phyloP scores from a whole-genome alignment of 2,888 invertebrate genomes.

The Drosophila buzzatii region DNA sequence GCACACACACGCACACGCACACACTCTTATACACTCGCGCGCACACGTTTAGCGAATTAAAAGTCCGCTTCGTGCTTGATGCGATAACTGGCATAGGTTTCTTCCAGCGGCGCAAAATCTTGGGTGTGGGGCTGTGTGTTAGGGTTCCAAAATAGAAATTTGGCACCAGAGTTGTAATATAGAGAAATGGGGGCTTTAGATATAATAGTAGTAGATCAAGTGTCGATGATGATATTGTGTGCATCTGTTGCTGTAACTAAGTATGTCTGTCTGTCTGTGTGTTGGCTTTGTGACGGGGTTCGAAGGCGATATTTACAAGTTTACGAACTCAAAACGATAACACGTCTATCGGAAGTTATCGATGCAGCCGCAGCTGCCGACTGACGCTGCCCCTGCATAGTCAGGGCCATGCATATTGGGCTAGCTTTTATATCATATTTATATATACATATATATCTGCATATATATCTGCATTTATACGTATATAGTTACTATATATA shows the following conservation, averaged over 20 bases:
- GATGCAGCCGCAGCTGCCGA: slow-evolving; percentile 15
- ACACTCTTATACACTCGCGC: slow-evolving; percentile 10
- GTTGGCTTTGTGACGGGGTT: slow-evolving; percentile 33
- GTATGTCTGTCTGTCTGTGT: slow-evolving; percentile 31
- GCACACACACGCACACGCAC: slow-evolving; percentile 11
- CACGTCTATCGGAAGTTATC: slow-evolving; percentile 50
- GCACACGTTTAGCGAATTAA: slow-evolving; percentile 53
- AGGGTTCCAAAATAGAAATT: slow-evolving; percentile 60
- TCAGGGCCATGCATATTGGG: slow-evolving; percentile 45
- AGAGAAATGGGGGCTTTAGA: slow-evolving; percentile 49
- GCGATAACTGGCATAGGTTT: slow-evolving; percentile 83
- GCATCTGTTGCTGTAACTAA: slow-evolving; percentile 25
- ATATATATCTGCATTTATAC: slow-evolving; percentile 45
- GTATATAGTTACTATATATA: slow-evolving; percentile 60
- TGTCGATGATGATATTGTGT: slow-evolving; percentile 29
- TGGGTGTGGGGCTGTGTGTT: slow-evolving; percentile 75
- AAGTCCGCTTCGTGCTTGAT: slow-evolving; percentile 83
- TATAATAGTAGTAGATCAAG: slow-evolving; percentile 40
- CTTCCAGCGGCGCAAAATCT: slow-evolving; percentile 83
- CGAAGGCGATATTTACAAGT: slow-evolving; percentile 69
- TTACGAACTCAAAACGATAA: slow-evolving; percentile 76
- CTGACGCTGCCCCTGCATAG: slow-evolving; percentile 41
- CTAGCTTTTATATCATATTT: slow-evolving; percentile 62
- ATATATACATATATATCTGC: slow-evolving; percentile 43
- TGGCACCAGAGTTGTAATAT: slow-evolving; percentile 75